Conservation (phyloP, 1,140 invertebrate species). For the Drosophila sturtevanti region DNA sequence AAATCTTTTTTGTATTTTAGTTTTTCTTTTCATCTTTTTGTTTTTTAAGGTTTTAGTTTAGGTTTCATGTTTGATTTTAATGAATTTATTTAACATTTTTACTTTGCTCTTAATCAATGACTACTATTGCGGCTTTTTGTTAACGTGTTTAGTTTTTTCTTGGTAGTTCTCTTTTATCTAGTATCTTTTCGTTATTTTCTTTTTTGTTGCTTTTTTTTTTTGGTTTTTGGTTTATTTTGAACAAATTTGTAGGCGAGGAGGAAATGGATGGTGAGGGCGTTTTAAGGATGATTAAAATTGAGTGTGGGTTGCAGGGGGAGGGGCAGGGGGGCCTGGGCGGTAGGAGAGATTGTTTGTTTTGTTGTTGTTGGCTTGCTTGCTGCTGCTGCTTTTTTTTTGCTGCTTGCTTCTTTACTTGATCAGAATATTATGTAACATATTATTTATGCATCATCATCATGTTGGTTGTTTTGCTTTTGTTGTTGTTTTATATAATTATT, state of each 20-base stretch:
- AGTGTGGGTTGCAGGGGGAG: conserved; percentile 7
- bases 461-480: conserved; percentile 2
- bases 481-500: conserved; percentile 15
- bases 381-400: conserved; percentile 40
- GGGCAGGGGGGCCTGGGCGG: conserved; percentile 17
- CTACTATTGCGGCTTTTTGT: conserved; percentile 78
- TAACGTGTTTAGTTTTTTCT: conserved; percentile 24
- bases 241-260: conserved; percentile 50
- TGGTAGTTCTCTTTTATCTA: conserved; percentile 21
- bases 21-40: too few relatives aligned
- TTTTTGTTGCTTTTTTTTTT: conserved; percentile 20
- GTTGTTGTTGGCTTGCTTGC: conserved; percentile 57
- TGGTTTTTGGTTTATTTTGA: conserved; percentile 44
- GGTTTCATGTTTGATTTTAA: conserved; percentile 46
- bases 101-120: conserved; percentile 28
- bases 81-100: conserved; percentile 46
- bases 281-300: too few relatives aligned
- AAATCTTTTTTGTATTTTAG: conserved; percentile 38
- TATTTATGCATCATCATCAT: conserved; percentile 2
- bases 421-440: not conserved
- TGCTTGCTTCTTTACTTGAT: conserved; percentile 56
- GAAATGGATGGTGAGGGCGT: too few relatives aligned
- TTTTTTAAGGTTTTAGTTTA: too few relatives aligned
- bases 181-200: not conserved
- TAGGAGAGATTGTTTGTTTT: conserved; percentile 56